Conservation (phyloP, 2,797 vertebrate genomes). For the Microctenopoma lineatum region DNA sequence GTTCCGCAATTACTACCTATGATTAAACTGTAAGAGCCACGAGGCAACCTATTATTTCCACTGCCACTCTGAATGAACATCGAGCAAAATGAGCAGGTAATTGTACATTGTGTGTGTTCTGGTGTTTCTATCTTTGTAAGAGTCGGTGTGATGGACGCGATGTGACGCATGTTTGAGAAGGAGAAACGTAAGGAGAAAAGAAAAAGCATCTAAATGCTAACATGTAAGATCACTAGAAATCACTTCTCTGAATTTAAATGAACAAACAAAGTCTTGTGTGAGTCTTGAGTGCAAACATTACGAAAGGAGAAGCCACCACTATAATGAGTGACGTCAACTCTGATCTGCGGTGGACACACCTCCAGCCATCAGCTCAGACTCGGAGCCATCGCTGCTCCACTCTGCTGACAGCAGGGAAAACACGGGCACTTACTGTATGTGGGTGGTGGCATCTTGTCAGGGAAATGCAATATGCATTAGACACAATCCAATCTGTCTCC, state of each 20-base stretch:
- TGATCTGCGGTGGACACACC: conserved; percentile 56
- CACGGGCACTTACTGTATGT: conserved; percentile 74
- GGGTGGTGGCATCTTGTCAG: conserved; percentile 76
- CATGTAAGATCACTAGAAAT: not conserved
- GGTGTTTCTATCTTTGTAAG: conserved; percentile 29
- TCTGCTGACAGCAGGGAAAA: conserved; percentile 68
- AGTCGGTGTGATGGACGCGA: conserved; percentile 24
- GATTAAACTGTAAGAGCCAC: conserved; percentile 60
- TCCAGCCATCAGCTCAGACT: conserved; percentile 55
- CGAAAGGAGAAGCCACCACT: conserved; percentile 15
- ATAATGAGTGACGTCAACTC: conserved; percentile 38
- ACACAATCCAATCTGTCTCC: conserved; percentile 80
- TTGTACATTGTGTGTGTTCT: conserved; percentile 38
- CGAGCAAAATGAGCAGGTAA: conserved; percentile 42
- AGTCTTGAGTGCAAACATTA: conserved; percentile 15
- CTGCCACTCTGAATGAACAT: conserved; percentile 44
- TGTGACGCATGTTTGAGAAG: not conserved
- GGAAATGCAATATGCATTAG: conserved; percentile 81
- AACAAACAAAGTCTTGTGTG: not conserved
- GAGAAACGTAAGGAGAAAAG: not conserved
- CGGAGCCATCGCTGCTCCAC: conserved; percentile 50
- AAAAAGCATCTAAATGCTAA: not conserved
- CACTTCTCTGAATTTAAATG: not conserved
- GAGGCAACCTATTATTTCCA: conserved; percentile 62
- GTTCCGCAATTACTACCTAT: conserved; percentile 49